Base-by-base conservation (phyloP, 30 jellyfish, hydroid and myxozoan species). In the Turritopsis dohrnii region DNA sequence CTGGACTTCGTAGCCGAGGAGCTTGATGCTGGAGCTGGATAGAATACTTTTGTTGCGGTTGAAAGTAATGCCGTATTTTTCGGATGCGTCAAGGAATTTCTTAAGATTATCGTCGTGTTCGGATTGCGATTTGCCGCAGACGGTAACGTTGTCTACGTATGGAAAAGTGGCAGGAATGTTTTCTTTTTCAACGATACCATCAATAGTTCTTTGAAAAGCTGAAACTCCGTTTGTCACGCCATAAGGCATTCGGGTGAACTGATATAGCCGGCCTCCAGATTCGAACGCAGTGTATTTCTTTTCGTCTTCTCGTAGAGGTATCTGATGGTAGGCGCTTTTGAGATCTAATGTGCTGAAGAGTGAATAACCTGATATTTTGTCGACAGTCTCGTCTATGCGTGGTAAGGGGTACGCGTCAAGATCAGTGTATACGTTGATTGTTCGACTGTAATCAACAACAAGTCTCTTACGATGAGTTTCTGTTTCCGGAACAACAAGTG, bases 191-290 rank as follows among this genome's bases (percentile, higher is more conserved):
- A 72, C 72, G 71, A 88, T 74, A 25, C 52, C 28, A 66, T 73
- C 84, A 71, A 88, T 88, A n/a, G 17, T 72, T 30, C 96, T 30
- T 71, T 88, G 95, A 66, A 88, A 88, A 52, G 86, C 28, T 52
- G 96, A 86, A 52, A 84, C 95, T 20, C 96, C 86, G 77, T 88
- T 83, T 60, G 96, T 83, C 18, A 88, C 95, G 7, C 95, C 96
- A 65, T 74, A 88, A 20, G 96, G 95, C 53, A 83, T 29, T 28
- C 92, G 89, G 25, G 79, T 72, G 65, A 74, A 73, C 65, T 88
- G 96, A 76, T 76, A 88, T 29, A 84, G 79, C 28, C 54, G 28
- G 20, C 66, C 52, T 28, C 69, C 66, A 7, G 96, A 79, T 54
- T 88, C 93, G 52, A 74, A 88, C 22, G 91, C 95, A 19, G 95